These are phyloP conservation scores for Carassius auratus DNA, from an alignment of 2,113 vertebrate genomes.

Conservation along the genomic window DNA sequence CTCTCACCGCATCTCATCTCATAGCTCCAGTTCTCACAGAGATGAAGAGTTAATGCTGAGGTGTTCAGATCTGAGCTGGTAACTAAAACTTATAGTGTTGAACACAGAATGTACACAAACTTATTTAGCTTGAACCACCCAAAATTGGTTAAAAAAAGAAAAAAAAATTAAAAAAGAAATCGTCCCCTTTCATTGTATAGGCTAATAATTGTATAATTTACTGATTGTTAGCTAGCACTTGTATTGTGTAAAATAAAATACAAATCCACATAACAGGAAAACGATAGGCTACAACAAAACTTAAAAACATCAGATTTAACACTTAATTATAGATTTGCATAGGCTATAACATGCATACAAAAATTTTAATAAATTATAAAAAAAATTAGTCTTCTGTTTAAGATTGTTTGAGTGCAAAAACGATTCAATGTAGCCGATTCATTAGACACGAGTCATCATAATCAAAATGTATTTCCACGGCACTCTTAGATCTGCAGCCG, in stretches of 20 bases:
- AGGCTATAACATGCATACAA: too few species aligned
- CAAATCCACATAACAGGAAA: background rate
- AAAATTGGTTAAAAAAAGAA: background rate
- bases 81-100: background rate
- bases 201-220: too few species aligned
- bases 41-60: background rate
- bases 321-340: background rate
- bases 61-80: background rate
- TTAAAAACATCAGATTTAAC: background rate
- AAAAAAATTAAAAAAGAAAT: too few species aligned
- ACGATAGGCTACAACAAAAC: background rate
- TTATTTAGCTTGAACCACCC: background rate
- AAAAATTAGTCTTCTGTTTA: background rate
- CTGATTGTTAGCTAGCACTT: background rate
- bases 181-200: too few species aligned
- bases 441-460: background rate
- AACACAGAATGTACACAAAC: too few species aligned
- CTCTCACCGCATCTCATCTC: background rate
- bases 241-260: background rate
- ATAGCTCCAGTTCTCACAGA: background rate
- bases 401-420: background rate
- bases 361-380: too few species aligned
- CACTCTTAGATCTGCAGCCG: too few species aligned
- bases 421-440: background rate
- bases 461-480: background rate